Evolutionary conservation across 2,888 invertebrate genomes (phyloP), one percentile per base, ranked within the genome.

Genomic region (Dynastes grantii): DNA sequence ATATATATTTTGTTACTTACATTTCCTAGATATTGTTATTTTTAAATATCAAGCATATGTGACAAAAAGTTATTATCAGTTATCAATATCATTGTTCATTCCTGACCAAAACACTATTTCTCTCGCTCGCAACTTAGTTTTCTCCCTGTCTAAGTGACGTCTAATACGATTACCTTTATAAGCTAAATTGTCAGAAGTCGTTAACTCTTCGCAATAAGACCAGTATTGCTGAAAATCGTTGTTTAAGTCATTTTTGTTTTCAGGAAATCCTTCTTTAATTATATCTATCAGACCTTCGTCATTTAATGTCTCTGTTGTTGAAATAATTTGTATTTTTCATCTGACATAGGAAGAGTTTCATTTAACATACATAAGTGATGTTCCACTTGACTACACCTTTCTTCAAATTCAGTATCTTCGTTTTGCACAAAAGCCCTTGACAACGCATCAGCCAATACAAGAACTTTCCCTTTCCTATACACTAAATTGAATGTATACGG

Each of bases 91-190:
- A 5, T 37, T 37, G 5, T 5, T 37, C 70, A 83, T 83, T 9
- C 76, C 55, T 13, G 84, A 83, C 85, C 84, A 85, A 68, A 81
- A 85, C 13, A 85, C 27, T 53, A 80, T 78, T 40, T 81, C 78
- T 58, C 82, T 71, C 0, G 85, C 84, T 16, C 83, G 64, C 11
- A 63, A 77, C 78, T 82, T 81, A 71, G 81, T 83, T 71, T 83
- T 84, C 63, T 82, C 83, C 4, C 83, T 77, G 5, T 85, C 83
- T 55, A 84, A 61, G 76, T 86, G 85, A 4, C 80, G n/a, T n/a
- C n/a, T n/a, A n/a, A 84, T 22, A 45, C 67, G 32, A 45, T 77
- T 67, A 22, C 70, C 67, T 79, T 81, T 79, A 22, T 80, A 80
- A 40, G 82, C 13, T 73, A 83, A 53, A 2, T 58, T 78, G 27